phyloP scores from a whole-genome alignment of 1,140 invertebrate genomes.

The Drosophila hydei region DNA sequence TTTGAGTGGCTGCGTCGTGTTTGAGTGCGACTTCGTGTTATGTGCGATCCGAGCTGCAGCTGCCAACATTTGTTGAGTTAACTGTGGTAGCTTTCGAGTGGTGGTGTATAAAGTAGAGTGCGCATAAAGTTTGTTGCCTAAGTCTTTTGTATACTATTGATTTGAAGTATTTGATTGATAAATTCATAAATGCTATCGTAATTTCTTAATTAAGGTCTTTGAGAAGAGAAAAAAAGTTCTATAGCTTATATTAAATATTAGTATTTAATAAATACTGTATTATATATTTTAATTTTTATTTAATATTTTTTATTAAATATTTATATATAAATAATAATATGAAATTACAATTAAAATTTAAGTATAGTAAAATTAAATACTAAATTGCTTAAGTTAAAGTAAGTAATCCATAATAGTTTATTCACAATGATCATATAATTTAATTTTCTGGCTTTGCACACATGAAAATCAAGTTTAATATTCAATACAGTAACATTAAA shows the following conservation, averaged over 20 bases:
- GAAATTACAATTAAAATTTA: too few relatives aligned
- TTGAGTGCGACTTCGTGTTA: slow-evolving; percentile 57
- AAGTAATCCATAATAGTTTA: too few relatives aligned
- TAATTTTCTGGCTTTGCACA: background rate
- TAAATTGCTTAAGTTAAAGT: too few relatives aligned
- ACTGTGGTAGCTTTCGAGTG: slow-evolving; percentile 29
- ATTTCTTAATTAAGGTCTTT: too few relatives aligned
- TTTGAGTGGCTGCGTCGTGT: slow-evolving; percentile 42
- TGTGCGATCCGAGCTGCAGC: slow-evolving; percentile 3
- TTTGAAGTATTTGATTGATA: background rate
- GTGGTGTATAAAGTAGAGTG: slow-evolving; percentile 23
- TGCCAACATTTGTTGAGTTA: slow-evolving; percentile 30
- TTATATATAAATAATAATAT: too few relatives aligned
- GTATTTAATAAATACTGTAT: background rate
- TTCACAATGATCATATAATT: too few relatives aligned
- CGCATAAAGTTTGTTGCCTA: slow-evolving; percentile 50
- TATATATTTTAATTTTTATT: background rate
- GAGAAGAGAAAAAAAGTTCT: too few relatives aligned
- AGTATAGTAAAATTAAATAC: too few relatives aligned
- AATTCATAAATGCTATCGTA: background rate
- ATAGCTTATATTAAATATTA: too few relatives aligned
- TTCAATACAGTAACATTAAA: slow-evolving; percentile 18
- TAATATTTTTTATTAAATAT: too few relatives aligned
- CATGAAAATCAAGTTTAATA: background rate
- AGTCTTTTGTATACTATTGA: slow-evolving; percentile 55